A percentile compares a stretch with the other conserved stretches of the same genome.
Evolutionary conservation across 2,888 invertebrate species (phyloP).

Genomic region (Spatulosminthurus flaviceps): DNA sequence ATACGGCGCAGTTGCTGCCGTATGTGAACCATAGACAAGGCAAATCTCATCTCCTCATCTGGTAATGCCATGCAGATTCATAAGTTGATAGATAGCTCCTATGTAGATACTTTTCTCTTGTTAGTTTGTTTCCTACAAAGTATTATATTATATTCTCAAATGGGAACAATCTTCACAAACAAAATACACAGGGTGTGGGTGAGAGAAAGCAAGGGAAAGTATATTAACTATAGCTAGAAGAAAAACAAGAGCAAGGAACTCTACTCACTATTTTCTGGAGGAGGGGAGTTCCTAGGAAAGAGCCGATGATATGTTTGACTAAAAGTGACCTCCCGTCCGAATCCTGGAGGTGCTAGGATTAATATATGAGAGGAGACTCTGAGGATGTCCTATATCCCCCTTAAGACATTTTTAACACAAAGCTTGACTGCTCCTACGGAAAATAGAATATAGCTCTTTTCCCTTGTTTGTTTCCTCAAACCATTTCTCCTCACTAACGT

Average conservation of each 20-base stretch:
- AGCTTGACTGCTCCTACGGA: neutral
- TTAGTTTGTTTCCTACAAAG: neutral
- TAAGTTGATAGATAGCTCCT: neutral
- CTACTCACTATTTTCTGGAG: too few relatives aligned
- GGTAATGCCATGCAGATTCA: slow-evolving; percentile 43
- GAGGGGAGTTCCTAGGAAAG: too few relatives aligned
- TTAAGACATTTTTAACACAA: slow-evolving; percentile 15
- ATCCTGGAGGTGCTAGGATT: neutral
- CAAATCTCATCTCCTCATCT: slow-evolving; percentile 45
- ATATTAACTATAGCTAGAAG: neutral
- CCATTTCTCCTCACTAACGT: slow-evolving; percentile 5
- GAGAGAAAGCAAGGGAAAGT: slow-evolving; percentile 14
- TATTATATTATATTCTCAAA: slow-evolving; percentile 2
- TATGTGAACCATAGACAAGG: slow-evolving; percentile 38
- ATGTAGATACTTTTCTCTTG: slow-evolving; percentile 10
- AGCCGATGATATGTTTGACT: neutral
- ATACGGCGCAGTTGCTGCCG: slow-evolving; percentile 55
- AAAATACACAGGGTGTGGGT: neutral
- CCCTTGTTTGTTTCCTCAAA: neutral
- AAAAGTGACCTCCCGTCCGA: neutral
- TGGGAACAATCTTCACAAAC: slow-evolving; percentile 23
- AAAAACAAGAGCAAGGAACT: too few relatives aligned
- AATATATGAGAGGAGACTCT: neutral
- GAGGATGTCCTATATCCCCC: neutral
- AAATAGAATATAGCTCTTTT: neutral